Percentiles rank a stretch among this genome's conserved stretches.
phyloP scores from a whole-genome alignment of 1,140 invertebrate species.

The Onthophagus taurus region DNA sequence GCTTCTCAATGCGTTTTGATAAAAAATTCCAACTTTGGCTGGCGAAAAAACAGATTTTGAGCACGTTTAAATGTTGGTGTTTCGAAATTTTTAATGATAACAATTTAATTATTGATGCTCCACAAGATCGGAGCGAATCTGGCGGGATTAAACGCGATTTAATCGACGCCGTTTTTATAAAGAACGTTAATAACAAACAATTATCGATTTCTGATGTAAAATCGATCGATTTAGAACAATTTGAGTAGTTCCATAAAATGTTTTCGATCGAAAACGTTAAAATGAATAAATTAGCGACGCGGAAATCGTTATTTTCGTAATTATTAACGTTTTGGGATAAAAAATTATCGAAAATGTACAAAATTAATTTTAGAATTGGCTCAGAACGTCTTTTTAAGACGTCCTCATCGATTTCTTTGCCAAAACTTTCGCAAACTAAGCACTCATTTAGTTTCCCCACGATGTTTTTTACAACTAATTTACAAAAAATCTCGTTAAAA shows the following conservation, averaged over 20 bases:
- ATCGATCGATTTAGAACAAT: constrained; percentile 18
- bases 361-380: constrained; percentile 43
- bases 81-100: constrained; percentile 39
- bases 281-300: constrained; percentile 28
- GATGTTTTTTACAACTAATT: constrained; percentile 38
- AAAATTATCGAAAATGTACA: constrained; percentile 33
- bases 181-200: constrained; percentile 2
- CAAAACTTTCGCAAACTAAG: constrained; percentile 24
- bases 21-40: constrained; percentile 30
- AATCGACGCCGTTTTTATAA: constrained; percentile 1
- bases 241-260: constrained; percentile 15
- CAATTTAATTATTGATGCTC: constrained; percentile 40
- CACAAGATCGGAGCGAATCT: not conserved
- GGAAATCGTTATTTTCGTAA: constrained; percentile 15
- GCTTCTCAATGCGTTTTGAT: constrained; percentile 24
- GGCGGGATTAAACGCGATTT: constrained; percentile 2
- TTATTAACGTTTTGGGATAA: constrained; percentile 23
- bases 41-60: constrained; percentile 34
- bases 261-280: constrained; percentile 22
- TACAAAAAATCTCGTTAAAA: constrained; percentile 37
- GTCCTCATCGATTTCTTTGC: constrained; percentile 40
- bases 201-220: constrained; percentile 20
- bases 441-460: constrained; percentile 33
- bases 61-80: constrained; percentile 27
- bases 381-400: constrained; percentile 43